Base-by-base conservation (phyloP, 2,113 vertebrate genomes). In the Calonectris borealis region DNA sequence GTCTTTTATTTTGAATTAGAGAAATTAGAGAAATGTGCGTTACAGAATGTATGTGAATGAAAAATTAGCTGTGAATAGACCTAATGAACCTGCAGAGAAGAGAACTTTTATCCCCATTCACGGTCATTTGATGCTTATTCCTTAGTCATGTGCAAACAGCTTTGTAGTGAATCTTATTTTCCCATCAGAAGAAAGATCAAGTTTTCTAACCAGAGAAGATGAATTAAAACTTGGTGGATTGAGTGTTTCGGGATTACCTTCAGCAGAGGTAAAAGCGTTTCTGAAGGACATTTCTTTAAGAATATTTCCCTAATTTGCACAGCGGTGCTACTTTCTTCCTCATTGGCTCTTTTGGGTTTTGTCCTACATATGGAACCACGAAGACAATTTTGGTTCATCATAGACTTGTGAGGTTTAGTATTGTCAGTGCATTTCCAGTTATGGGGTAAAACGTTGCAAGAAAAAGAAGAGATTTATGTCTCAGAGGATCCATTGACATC, bases 321-420 rank as follows among this genome's bases (percentile, higher is more conserved):
- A 87, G 83, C 92, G 96, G 97, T 98, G 97, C 96, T 98, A 93
- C 91, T 91, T 85, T 85, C 86, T 96, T 96, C 90, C 79, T 97
- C 92, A 48, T 13, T 26, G 9, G 85, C 83, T 82, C 38, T 95
- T 87, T 42, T 49, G 38, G 60, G 90, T 75, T 97, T 97, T 88
- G 82, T 83, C 91, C 95, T 77, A 32, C 77, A 22, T 72, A 13
- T 3, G 55, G 91, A 90, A 75, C 94, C 75, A 19, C 66, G 22
- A 64, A 94, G 55, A 46, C 71, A 31, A 11, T 90, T 94, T 90
- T 46, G 95, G 85, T 92, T 95, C 69, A 75, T 91, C 66, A 8
- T 44, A 93, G 86, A 62, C 26, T 11, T 65, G 76, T 62, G 40
- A 48, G 85, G 87, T 69, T 78, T 88, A 58, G 31, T 58, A 34